Conservation (phyloP, 2,888 invertebrate species). For the Lamellibrachia columna region DNA sequence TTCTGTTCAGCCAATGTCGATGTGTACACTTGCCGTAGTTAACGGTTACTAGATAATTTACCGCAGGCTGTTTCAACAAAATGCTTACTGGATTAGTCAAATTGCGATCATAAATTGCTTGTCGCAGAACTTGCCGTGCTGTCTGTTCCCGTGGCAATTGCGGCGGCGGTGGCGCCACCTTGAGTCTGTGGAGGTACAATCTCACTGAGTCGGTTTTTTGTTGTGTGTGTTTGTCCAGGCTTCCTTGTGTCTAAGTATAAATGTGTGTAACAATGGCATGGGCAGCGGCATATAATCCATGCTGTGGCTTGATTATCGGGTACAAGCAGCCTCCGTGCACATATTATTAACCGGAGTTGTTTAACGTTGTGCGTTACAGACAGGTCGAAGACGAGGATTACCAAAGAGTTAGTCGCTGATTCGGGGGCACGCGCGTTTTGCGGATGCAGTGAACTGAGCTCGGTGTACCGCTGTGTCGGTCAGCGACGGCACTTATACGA, state of each 20-base stretch:
- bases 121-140: conserved; percentile 6
- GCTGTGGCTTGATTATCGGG: neutral
- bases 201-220: neutral
- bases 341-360: neutral
- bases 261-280: neutral
- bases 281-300: neutral
- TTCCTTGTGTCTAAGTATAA: neutral
- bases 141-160: conserved; percentile 1
- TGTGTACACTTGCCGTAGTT: neutral
- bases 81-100: conserved; percentile 12
- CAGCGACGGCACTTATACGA: neutral
- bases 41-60: neutral
- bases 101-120: conserved; percentile 9
- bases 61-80: conserved; percentile 16
- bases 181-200: neutral
- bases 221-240: neutral
- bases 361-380: neutral
- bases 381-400: conserved; percentile 11
- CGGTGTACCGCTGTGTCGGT: neutral
- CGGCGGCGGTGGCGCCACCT: neutral
- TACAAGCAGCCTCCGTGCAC: neutral
- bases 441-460: neutral
- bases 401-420: conserved; percentile 11
- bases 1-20: neutral
- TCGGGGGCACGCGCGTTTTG: neutral